Percentiles rank a stretch among this genome's conserved stretches.
These are phyloP conservation scores for Notothenia rossii DNA, from an alignment of 2,113 vertebrate genomes.

Conservation along the genomic window DNA sequence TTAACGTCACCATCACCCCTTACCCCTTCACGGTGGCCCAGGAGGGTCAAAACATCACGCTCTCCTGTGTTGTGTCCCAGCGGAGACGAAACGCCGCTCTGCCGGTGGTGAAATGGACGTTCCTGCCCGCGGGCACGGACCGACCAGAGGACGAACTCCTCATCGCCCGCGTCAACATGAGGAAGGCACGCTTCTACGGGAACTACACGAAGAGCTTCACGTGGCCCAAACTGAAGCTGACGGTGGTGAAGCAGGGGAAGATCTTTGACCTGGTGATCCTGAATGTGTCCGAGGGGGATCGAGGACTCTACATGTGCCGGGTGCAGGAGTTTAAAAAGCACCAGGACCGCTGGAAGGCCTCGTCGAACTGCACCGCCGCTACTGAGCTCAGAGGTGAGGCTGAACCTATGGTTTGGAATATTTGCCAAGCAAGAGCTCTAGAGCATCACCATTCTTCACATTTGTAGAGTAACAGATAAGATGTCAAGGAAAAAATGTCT, in stretches of 20 bases:
- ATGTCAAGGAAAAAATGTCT: not conserved
- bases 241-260: slow-evolving; percentile 85
- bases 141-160: slow-evolving; percentile 84
- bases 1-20: slow-evolving; percentile 93
- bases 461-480: not conserved
- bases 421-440: not conserved
- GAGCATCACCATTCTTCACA: not conserved
- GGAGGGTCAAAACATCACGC: slow-evolving; percentile 90
- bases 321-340: slow-evolving; percentile 94
- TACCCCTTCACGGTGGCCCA: slow-evolving; percentile 87
- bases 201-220: slow-evolving; percentile 90
- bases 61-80: slow-evolving; percentile 91
- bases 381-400: slow-evolving; percentile 85
- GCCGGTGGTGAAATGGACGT: slow-evolving; percentile 93
- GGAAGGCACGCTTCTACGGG: slow-evolving; percentile 91
- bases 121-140: slow-evolving; percentile 72
- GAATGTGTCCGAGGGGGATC: slow-evolving; percentile 85
- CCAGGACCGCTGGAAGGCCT: slow-evolving; percentile 91
- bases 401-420: not conserved
- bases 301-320: slow-evolving; percentile 92
- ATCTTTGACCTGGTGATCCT: slow-evolving; percentile 89
- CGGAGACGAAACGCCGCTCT: slow-evolving; percentile 86
- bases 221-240: slow-evolving; percentile 88
- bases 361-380: slow-evolving; percentile 89
- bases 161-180: slow-evolving; percentile 93